These are phyloP conservation scores for Anoplophora glabripennis DNA, from an alignment of 1,140 invertebrate species.

Conservation along the genomic window DNA sequence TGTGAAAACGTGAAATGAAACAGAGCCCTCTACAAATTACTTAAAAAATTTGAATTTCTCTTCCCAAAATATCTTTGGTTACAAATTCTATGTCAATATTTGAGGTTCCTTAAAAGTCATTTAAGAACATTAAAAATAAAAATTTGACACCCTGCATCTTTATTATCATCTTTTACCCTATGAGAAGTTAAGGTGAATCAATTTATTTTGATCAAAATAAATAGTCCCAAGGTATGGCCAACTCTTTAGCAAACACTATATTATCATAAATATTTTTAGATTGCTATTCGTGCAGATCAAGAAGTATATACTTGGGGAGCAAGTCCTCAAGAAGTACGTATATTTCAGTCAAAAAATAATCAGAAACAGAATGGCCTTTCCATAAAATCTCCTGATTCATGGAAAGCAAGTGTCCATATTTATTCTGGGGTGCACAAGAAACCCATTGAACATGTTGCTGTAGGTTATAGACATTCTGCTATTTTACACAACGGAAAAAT, in stretches of 20 bases:
- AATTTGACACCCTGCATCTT: no score
- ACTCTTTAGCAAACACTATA: neutral
- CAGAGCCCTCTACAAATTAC: no score
- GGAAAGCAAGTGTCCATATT: constrained; percentile 39
- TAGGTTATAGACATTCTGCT: constrained; percentile 35
- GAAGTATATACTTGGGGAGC: constrained; percentile 75
- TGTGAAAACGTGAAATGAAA: no score
- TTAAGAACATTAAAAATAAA: no score
- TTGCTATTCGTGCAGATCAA: constrained; percentile 66
- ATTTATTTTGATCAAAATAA: constrained; percentile 1
- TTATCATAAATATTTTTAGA: constrained; percentile 50
- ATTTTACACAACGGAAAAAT: constrained; percentile 20
- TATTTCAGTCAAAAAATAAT: constrained; percentile 47
- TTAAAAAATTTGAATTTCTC: no score
- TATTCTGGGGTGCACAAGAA: constrained; percentile 36
- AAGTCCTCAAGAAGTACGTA: constrained; percentile 70
- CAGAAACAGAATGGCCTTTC: constrained; percentile 33
- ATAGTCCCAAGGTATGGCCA: neutral
- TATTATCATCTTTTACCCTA: neutral
- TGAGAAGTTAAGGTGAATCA: neutral
- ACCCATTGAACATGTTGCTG: constrained; percentile 42
- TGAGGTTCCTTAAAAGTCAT: no score
- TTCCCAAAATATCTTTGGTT: no score
- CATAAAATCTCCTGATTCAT: constrained; percentile 37
- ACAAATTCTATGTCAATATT: no score